Percentiles rank a stretch among this genome's conserved stretches.
These are phyloP conservation scores for Reinhardtius hippoglossoides DNA, from an alignment of 2,113 vertebrate species.

Conservation along the genomic window DNA sequence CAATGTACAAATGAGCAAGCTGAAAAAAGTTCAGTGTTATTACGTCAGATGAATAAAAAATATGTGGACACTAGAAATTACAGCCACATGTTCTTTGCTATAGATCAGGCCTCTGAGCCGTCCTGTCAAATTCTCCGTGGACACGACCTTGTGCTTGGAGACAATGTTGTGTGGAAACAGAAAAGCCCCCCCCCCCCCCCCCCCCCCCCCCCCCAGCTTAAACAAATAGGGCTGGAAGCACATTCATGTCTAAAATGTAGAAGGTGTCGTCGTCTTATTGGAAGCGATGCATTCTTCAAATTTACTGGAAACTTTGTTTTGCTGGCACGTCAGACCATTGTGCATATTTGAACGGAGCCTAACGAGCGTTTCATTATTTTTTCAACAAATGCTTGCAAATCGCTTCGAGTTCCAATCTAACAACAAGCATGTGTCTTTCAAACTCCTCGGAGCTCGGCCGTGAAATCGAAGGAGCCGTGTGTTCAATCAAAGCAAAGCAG, in stretches of 20 bases:
- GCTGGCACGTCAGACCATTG: background rate
- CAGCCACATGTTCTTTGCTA: background rate
- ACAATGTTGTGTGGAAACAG: too few species aligned
- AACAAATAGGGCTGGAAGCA: background rate
- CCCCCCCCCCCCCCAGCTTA: too few species aligned
- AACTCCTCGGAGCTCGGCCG: constrained; percentile 7
- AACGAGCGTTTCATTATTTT: constrained; percentile 7
- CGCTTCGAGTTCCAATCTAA: background rate
- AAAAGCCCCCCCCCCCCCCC: too few species aligned
- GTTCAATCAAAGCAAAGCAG: constrained; percentile 44
- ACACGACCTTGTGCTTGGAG: too few species aligned
- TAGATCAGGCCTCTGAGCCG: background rate
- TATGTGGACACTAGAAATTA: background rate
- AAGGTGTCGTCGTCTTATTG: too few species aligned
- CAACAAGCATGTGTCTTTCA: constrained; percentile 45
- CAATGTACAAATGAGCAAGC: background rate
- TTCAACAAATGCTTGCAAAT: constrained; percentile 14
- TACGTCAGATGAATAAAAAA: background rate
- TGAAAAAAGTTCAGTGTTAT: too few species aligned
- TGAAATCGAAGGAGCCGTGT: constrained; percentile 42
- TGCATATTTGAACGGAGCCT: constrained; percentile 17
- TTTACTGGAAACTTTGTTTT: background rate
- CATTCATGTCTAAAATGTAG: background rate
- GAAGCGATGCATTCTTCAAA: too few species aligned
- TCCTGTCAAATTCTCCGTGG: too few species aligned